Evolutionary conservation across 1,140 invertebrate species (phyloP), one percentile per base, ranked within the genome.

Genomic region (Lasaia peninsularis): DNA sequence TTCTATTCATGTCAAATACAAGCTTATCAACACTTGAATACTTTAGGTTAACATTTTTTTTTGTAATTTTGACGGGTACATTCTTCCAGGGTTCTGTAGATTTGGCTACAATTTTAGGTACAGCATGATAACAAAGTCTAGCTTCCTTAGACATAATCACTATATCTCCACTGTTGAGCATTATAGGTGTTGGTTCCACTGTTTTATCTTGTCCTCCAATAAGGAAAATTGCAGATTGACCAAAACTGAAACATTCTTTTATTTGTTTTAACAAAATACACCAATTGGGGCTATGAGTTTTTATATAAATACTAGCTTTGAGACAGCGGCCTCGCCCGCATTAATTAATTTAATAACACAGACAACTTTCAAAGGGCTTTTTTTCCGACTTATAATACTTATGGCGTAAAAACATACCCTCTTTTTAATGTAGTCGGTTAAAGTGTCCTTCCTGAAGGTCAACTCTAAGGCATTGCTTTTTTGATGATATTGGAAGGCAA

Each of bases 211-310:
- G 67, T 21, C 95, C 95, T 12, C 96, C 96, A 63, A 97, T 92
- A 33, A 98, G 80, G 89, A 98, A 97, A 68, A 98, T 92, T 8
- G 95, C 96, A 66, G 92, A 93, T 80, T 96, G 95, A 0, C 96
- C 96, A 86, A 97, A 97, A 86, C 96, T 97, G 75, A 52, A 90
- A 90, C 33, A 57, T 14, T 14, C 33, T 28, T 21, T 49, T 1
- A 21, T 50, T 12, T 6, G 14, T n/a, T 12, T n/a, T n/a, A n/a
- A n/a, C n/a, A n/a, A n/a, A n/a, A n/a, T n/a, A n/a, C n/a, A n/a
- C n/a, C n/a, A n/a, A n/a, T n/a, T n/a, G n/a, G n/a, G n/a, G n/a
- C n/a, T n/a, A n/a, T n/a, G n/a, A n/a, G n/a, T n/a, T n/a, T n/a
- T n/a, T n/a, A n/a, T n/a, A n/a, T n/a, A n/a, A n/a, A n/a, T n/a